phyloP scores from a whole-genome alignment of 2,888 invertebrate species.

The Tipula lateralis region DNA sequence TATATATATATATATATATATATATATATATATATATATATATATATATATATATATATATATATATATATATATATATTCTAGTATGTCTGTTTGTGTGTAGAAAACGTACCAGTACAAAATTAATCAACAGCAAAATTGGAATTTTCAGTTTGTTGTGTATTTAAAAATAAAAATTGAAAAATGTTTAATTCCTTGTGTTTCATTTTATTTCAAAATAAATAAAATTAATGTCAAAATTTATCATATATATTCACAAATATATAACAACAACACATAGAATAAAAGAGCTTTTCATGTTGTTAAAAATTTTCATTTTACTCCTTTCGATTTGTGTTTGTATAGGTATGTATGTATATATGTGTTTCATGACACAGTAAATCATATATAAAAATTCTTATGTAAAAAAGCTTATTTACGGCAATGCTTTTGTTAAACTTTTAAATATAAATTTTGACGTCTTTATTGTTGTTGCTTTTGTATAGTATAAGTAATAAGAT shows the following conservation, averaged over 20 bases:
- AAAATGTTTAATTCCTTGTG: background rate
- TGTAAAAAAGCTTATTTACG: background rate
- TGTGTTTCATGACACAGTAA: background rate
- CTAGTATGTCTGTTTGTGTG: background rate
- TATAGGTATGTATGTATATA: background rate
- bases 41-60: background rate
- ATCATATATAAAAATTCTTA: background rate
- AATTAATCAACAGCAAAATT: background rate
- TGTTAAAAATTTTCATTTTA: background rate
- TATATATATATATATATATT: background rate
- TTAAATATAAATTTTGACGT: background rate
- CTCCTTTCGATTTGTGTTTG: no score
- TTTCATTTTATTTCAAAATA: background rate
- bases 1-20: background rate
- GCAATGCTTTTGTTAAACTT: background rate
- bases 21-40: background rate
- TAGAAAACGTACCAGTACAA: background rate
- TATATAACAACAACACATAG: background rate
- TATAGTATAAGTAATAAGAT: background rate
- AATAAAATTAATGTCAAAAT: slow-evolving; percentile 15
- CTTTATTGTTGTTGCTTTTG: background rate
- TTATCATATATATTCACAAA: background rate
- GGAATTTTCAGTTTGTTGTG: background rate
- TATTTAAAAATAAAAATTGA: background rate
- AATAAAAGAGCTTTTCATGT: background rate